Percentiles rank a stretch among this genome's conserved stretches.
phyloP scores from a whole-genome alignment of 1,140 invertebrate genomes.

The Zaprionus gabonicus region DNA sequence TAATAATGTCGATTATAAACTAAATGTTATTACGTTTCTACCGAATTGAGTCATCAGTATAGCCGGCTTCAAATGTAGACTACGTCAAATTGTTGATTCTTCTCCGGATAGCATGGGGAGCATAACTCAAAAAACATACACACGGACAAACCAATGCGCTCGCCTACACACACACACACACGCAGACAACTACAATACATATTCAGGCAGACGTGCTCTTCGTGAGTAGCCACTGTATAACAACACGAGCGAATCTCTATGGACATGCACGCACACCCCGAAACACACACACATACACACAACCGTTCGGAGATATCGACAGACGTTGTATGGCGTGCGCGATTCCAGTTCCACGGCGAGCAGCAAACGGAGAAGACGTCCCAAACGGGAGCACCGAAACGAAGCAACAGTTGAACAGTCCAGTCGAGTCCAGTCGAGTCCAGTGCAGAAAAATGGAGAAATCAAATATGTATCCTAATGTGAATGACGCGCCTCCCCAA shows the following conservation, averaged over 20 bases:
- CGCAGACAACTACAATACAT: not conserved
- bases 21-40: not conserved
- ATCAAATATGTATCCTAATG: slow-evolving; percentile 31
- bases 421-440: not conserved
- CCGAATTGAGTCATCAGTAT: not conserved
- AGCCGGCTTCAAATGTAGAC: not conserved
- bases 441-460: slow-evolving; percentile 33
- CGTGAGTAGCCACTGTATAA: not conserved
- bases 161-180: not conserved
- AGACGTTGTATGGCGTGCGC: not conserved
- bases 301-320: not conserved
- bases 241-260: not conserved
- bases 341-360: slow-evolving; percentile 15
- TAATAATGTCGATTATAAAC: not conserved
- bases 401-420: not conserved
- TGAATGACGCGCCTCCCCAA: slow-evolving; percentile 21
- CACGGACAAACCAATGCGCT: not conserved
- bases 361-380: slow-evolving; percentile 19
- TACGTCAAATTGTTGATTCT: not conserved
- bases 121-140: not conserved
- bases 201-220: not conserved
- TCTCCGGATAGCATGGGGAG: not conserved
- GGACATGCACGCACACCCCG: not conserved
- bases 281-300: not conserved
- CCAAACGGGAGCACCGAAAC: not conserved